Percentiles rank a stretch among this genome's conserved stretches.
These are phyloP conservation scores for Dolichomitus sp. DNA, from an alignment of 2,888 invertebrate genomes.

Conservation along the genomic window DNA sequence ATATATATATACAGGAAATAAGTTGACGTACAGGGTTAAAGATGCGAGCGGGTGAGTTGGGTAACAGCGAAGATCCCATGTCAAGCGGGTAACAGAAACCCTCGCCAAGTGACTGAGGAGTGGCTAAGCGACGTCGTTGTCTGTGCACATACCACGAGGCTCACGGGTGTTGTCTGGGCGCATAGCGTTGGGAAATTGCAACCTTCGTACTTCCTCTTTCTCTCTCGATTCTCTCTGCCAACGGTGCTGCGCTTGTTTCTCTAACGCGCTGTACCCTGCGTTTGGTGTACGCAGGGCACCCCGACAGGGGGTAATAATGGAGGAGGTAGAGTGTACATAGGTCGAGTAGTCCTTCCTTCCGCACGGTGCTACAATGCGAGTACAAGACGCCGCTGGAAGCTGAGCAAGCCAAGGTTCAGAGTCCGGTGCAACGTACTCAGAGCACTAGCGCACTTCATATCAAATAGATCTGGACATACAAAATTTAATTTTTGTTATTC, in stretches of 20 bases:
- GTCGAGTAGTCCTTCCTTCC: constrained; percentile 21
- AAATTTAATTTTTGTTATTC: not conserved
- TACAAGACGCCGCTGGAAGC: constrained; percentile 9
- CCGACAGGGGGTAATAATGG: constrained; percentile 36
- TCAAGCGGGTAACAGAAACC: constrained; percentile 61
- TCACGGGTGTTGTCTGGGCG: constrained; percentile 37
- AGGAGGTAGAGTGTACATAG: constrained; percentile 13
- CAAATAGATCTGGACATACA: not conserved
- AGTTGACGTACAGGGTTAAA: constrained; percentile 33
- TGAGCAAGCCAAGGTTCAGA: not conserved
- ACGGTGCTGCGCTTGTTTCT: constrained; percentile 16
- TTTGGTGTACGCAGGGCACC: constrained; percentile 22
- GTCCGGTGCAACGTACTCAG: not conserved
- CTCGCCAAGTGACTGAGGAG: constrained; percentile 57
- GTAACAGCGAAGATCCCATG: constrained; percentile 53
- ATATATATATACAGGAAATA: constrained; percentile 48
- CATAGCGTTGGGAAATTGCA: constrained; percentile 44
- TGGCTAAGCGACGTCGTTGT: constrained; percentile 47
- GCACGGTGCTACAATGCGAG: not conserved
- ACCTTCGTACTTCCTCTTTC: constrained; percentile 25
- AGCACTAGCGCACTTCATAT: not conserved
- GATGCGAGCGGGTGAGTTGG: constrained; percentile 21
- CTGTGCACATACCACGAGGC: constrained; percentile 7
- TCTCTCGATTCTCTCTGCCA: constrained; percentile 1
- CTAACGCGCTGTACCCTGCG: not conserved